A percentile compares a stretch with the other conserved stretches of the same genome.
phyloP scores from a whole-genome alignment of 2,113 vertebrate species.

The Calidris pugnax region DNA sequence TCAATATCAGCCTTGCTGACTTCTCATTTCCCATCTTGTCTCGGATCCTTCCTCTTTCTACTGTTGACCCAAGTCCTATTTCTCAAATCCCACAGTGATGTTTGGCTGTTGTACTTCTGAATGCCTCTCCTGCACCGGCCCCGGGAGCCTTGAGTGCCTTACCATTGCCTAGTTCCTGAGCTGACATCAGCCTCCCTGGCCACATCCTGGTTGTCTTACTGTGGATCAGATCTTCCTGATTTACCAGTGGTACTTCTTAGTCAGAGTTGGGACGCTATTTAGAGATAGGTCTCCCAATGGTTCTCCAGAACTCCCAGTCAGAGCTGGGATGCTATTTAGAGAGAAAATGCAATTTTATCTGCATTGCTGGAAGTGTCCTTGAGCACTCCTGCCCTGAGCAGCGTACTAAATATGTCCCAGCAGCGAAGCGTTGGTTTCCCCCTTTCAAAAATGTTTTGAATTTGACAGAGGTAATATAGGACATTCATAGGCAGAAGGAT shows the following conservation, averaged over 20 bases:
- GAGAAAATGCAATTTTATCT: background rate
- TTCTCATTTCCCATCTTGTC: background rate
- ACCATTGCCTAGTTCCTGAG: background rate
- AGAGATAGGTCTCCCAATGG: background rate
- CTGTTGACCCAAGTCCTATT: background rate
- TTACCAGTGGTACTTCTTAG: background rate
- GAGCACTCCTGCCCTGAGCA: background rate
- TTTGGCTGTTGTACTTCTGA: background rate
- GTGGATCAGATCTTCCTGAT: background rate
- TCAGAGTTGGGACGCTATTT: background rate
- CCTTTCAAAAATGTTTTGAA: background rate
- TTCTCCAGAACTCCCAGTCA: background rate
- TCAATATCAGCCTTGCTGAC: background rate
- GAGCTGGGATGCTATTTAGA: background rate
- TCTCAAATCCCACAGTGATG: background rate
- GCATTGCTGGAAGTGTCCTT: background rate
- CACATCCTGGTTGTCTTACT: background rate
- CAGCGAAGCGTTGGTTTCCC: background rate
- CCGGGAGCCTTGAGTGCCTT: background rate
- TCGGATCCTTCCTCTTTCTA: background rate
- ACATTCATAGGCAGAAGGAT: background rate
- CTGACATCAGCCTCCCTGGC: fast-evolving
- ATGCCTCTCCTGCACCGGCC: background rate
- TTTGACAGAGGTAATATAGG: background rate
- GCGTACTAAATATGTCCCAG: background rate